These are phyloP conservation scores for Drosophila ambigua DNA, from an alignment of 1,140 invertebrate species.

Conservation along the genomic window DNA sequence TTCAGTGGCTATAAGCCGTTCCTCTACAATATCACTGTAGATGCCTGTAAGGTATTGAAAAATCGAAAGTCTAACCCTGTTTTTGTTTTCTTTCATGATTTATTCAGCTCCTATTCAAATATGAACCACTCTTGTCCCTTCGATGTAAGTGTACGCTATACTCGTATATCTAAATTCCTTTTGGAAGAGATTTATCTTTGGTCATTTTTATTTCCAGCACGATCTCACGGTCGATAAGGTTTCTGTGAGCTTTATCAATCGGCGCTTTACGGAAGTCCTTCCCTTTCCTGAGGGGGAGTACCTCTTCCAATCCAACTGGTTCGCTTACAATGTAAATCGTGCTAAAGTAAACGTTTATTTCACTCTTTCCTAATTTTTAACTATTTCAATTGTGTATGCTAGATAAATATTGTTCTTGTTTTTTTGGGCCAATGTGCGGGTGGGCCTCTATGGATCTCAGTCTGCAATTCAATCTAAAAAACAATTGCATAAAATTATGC, in stretches of 20 bases:
- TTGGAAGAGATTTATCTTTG: too few species aligned
- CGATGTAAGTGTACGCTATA: neutral
- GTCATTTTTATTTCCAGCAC: constrained; percentile 2
- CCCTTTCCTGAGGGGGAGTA: neutral
- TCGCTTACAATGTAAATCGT: constrained; percentile 2
- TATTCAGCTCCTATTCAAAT: neutral
- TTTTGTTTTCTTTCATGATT: neutral
- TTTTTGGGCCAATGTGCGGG: constrained; percentile 10
- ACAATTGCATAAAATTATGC: constrained; percentile 80
- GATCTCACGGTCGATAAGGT: constrained; percentile 6
- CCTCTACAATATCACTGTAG: constrained; percentile 25
- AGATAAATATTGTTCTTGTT: neutral
- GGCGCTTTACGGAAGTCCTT: neutral
- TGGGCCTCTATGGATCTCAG: constrained; percentile 4
- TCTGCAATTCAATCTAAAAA: constrained; percentile 63
- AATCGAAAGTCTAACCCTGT: constrained; percentile 9
- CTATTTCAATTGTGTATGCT: neutral
- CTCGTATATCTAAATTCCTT: too few species aligned
- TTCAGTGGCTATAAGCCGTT: constrained; percentile 32
- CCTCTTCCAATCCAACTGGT: constrained; percentile 8
- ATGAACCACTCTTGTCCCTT: constrained; percentile 10
- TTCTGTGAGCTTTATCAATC: neutral
- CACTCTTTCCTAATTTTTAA: neutral
- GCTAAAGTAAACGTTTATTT: constrained; percentile 1
- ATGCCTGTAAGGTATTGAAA: constrained; percentile 16